Percentiles rank a stretch among this genome's conserved stretches.
Conservation (phyloP, 2,797 vertebrate genomes). For the Allobates femoralis region DNA sequence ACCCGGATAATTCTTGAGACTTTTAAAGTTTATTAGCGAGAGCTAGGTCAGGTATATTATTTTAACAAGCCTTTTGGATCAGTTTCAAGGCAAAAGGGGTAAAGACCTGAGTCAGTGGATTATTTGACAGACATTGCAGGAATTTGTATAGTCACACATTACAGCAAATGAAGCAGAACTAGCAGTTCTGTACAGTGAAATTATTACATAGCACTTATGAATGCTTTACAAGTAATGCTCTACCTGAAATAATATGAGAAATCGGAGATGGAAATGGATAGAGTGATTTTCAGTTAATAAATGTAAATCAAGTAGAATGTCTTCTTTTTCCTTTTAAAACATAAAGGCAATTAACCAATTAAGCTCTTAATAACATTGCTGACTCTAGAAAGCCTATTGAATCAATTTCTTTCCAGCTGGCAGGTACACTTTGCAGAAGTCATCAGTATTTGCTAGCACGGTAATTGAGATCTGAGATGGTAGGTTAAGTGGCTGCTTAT, state of each 20-base stretch:
- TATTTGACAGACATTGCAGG: constrained; percentile 21
- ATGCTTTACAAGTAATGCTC: constrained; percentile 1
- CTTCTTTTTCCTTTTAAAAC: background rate
- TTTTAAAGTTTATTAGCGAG: constrained; percentile 36
- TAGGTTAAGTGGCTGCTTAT: too few relatives aligned
- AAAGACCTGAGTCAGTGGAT: constrained; percentile 32
- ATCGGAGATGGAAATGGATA: background rate
- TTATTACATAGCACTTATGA: constrained; percentile 9
- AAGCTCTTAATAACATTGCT: constrained; percentile 17
- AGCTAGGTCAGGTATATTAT: constrained; percentile 39
- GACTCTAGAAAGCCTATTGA: constrained; percentile 17
- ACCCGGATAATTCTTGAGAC: constrained; percentile 32
- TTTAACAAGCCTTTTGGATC: constrained; percentile 42
- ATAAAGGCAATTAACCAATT: constrained; percentile 22
- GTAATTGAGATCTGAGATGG: too few relatives aligned
- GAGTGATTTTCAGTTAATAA: constrained; percentile 51
- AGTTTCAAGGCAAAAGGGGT: constrained; percentile 3
- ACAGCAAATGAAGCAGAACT: constrained; percentile 37
- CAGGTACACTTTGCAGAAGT: background rate
- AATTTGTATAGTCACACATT: constrained; percentile 8
- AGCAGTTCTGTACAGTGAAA: background rate
- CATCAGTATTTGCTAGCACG: constrained; percentile 13
- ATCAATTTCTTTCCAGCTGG: constrained; percentile 45
- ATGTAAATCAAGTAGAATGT: constrained; percentile 36
- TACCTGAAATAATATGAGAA: constrained; percentile 18